These are phyloP conservation scores for Narcine bancroftii DNA, from an alignment of 2,113 vertebrate genomes.

Conservation along the genomic window DNA sequence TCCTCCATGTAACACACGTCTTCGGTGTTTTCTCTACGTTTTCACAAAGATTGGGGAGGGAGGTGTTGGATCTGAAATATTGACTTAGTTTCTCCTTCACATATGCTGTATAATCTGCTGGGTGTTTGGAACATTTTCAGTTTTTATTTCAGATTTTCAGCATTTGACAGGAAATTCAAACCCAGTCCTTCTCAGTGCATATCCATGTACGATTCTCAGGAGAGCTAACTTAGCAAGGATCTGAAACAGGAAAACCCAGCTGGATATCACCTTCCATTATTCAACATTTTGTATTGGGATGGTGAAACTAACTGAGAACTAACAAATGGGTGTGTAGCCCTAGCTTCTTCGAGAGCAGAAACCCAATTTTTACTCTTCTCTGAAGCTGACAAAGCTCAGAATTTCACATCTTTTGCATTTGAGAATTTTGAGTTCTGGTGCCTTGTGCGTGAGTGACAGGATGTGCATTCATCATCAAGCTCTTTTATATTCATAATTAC, in stretches of 20 bases:
- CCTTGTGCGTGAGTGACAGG: not conserved
- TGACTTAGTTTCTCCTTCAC: too few species aligned
- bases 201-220: not conserved
- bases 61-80: too few species aligned
- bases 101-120: too few species aligned
- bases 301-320: not conserved
- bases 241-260: not conserved
- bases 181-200: not conserved
- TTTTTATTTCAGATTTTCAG: too few species aligned
- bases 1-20: too few species aligned
- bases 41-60: too few species aligned
- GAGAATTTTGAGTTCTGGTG: not conserved
- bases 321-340: not conserved
- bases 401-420: not conserved
- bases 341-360: not conserved
- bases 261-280: not conserved
- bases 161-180: not conserved
- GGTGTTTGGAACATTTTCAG: too few species aligned
- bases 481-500: conserved; percentile 16
- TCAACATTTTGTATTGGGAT: not conserved
- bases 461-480: not conserved
- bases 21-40: too few species aligned
- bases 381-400: not conserved
- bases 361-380: not conserved
- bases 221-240: not conserved